These are phyloP conservation scores for Crotalus helleri DNA, from an alignment of 2,113 vertebrate species.

Conservation along the genomic window DNA sequence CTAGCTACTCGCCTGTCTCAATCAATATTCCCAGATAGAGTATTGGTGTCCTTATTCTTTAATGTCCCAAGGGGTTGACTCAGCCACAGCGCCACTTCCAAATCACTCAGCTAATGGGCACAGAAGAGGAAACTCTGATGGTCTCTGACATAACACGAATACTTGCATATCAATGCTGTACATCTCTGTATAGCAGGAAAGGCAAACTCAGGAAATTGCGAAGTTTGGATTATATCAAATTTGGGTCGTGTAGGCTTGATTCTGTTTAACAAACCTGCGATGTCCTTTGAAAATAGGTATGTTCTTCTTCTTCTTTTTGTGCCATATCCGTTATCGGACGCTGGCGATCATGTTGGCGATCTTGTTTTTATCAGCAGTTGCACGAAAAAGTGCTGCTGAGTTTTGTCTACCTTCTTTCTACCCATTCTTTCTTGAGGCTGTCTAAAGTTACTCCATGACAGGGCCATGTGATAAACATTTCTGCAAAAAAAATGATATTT, in stretches of 20 bases:
- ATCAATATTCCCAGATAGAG: constrained; percentile 74
- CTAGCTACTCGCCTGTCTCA: constrained; percentile 70
- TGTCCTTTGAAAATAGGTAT: background rate
- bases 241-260: background rate
- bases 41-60: constrained; percentile 65
- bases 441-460: fast-evolving
- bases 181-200: constrained; percentile 19
- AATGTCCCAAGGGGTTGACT: constrained; percentile 67
- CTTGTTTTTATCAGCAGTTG: too few relatives aligned
- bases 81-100: constrained; percentile 53
- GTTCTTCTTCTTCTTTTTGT: background rate
- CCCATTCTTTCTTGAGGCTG: background rate
- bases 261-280: background rate
- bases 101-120: constrained; percentile 52
- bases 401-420: background rate
- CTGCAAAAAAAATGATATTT: background rate
- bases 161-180: constrained; percentile 29
- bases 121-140: constrained; percentile 48
- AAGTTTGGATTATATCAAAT: background rate
- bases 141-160: constrained; percentile 53
- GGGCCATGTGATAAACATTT: fast-evolving
- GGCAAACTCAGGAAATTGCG: background rate
- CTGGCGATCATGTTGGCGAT: too few relatives aligned
- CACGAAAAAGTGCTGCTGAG: too few relatives aligned
- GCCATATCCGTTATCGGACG: too few relatives aligned